These are phyloP conservation scores for Sebastes matsubarae DNA, from an alignment of 2,797 vertebrate genomes.

Conservation along the genomic window DNA sequence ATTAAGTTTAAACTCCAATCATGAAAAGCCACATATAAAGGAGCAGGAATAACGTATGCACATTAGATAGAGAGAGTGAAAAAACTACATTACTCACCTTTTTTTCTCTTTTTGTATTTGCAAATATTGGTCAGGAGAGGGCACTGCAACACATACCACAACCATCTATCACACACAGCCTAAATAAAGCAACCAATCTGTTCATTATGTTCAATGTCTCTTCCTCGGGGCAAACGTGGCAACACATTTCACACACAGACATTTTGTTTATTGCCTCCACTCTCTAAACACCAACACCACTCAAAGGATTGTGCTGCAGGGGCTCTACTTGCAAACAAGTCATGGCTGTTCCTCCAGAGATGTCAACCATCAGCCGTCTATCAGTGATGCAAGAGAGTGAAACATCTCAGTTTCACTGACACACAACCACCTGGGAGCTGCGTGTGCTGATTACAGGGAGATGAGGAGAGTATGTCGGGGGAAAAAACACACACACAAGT, in stretches of 20 bases:
- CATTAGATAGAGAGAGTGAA: too few relatives aligned
- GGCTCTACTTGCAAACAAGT: background rate
- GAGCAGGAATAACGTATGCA: background rate
- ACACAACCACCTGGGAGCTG: constrained; percentile 27
- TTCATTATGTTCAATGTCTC: constrained; percentile 21
- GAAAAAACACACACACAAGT: background rate
- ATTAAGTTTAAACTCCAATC: background rate
- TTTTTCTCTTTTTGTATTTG: constrained; percentile 12
- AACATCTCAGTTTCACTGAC: constrained; percentile 31
- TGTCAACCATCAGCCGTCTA: constrained; percentile 4
- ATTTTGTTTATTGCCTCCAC: constrained; percentile 9
- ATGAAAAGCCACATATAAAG: background rate
- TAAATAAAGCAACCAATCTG: constrained; percentile 19
- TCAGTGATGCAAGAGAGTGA: constrained; percentile 35
- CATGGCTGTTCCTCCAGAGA: background rate
- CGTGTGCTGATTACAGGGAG: constrained; percentile 22
- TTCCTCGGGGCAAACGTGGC: constrained; percentile 20
- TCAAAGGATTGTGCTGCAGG: background rate
- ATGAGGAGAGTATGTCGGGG: background rate
- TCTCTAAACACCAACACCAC: background rate
- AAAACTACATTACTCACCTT: background rate
- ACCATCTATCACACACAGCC: background rate
- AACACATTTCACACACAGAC: constrained; percentile 19
- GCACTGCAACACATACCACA: constrained; percentile 17
- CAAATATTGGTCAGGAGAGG: constrained; percentile 47